Conservation (phyloP, 2,113 vertebrate species). For the Lepidothrix coronata region DNA sequence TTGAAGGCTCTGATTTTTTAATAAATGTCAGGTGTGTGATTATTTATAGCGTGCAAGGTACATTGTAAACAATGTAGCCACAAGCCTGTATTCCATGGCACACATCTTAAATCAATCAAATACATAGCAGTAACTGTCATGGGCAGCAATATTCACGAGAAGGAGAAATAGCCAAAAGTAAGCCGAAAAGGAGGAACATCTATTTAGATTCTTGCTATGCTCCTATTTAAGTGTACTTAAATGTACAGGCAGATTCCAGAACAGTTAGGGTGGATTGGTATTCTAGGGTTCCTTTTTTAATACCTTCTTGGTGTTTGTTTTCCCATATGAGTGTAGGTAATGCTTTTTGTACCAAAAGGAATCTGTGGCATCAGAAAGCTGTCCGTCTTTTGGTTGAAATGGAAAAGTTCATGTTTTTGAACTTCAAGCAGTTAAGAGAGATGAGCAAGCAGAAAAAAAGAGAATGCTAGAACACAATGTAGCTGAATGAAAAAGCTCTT, state of each 20-base stretch:
- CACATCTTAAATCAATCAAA: neutral
- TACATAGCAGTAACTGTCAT: neutral
- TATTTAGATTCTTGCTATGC: neutral
- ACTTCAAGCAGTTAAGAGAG: neutral
- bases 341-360: neutral
- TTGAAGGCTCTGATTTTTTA: neutral
- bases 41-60: neutral
- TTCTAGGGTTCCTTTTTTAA: neutral
- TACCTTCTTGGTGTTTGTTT: neutral
- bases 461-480: neutral
- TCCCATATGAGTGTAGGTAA: neutral
- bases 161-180: neutral
- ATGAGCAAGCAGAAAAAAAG: neutral
- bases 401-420: neutral
- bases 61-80: neutral
- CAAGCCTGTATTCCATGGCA: accelerated
- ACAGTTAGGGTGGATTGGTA: neutral
- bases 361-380: neutral
- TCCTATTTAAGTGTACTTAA: neutral
- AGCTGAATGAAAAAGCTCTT: neutral
- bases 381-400: neutral
- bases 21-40: neutral
- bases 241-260: neutral
- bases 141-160: neutral
- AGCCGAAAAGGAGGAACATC: neutral